phyloP scores from a whole-genome alignment of 2,113 vertebrate species.

The Spea bombifrons region DNA sequence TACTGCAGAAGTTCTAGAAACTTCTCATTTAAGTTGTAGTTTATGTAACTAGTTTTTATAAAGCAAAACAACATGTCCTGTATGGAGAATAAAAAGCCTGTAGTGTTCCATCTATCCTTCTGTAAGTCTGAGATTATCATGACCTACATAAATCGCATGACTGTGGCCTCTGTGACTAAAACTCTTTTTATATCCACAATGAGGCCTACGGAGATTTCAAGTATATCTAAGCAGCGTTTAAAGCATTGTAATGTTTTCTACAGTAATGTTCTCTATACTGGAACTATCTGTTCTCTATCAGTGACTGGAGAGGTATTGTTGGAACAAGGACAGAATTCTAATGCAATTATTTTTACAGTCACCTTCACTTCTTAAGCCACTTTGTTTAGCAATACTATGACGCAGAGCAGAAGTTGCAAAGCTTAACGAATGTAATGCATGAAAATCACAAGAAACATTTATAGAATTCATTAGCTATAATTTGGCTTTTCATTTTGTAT shows the following conservation, averaged over 20 bases:
- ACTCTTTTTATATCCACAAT: conserved; percentile 35
- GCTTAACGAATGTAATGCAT: too few relatives aligned
- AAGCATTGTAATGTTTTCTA: conserved; percentile 7
- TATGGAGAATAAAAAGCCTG: background rate
- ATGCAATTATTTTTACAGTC: background rate
- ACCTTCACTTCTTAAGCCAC: background rate
- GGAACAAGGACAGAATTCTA: conserved; percentile 22
- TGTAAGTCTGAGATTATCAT: background rate
- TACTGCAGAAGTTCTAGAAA: too few relatives aligned
- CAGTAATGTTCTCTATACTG: conserved; percentile 4
- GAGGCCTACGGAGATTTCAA: conserved; percentile 44
- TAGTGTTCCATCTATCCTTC: conserved; percentile 11
- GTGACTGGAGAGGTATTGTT: background rate
- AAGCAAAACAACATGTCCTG: background rate
- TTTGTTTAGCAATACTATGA: too few relatives aligned
- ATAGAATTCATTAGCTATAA: too few relatives aligned
- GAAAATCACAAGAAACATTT: too few relatives aligned
- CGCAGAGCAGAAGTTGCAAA: too few relatives aligned
- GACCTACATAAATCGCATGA: conserved; percentile 40
- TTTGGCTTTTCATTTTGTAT: too few relatives aligned
- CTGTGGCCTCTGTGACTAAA: conserved; percentile 17
- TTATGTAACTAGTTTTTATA: too few relatives aligned
- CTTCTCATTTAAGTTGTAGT: too few relatives aligned
- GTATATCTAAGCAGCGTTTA: conserved; percentile 22
- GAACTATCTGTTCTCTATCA: conserved; percentile 26